Evolutionary conservation across 2,888 invertebrate genomes (phyloP), one percentile per base, ranked within the genome.

Genomic region (Philhelius pedissequus): DNA sequence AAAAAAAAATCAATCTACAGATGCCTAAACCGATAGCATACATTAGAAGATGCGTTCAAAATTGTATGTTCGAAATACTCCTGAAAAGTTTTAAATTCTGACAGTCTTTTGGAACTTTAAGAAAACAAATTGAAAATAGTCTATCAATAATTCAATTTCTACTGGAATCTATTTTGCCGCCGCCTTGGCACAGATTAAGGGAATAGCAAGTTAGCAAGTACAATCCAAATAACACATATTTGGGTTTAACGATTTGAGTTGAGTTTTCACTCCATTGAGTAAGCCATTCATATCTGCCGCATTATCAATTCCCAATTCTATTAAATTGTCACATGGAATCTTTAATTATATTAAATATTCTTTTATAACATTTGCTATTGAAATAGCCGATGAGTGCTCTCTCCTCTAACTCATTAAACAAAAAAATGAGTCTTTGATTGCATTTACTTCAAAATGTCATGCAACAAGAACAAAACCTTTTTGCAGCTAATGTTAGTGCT

Each of bases 181-280:
- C 43, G 82, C 78, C 45, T 73, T 60, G 45, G 60, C 82, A 82
- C 25, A 78, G 22, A 56, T 78, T 77, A 9, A 82, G 22, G 7
- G 87, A 87, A 77, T 88, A 88, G 50, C 88, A 89, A 11, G 87
- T 86, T 88, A 88, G 50, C 88, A 89, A 11, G 87, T 86, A 73
- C 88, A 89, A 54, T 87, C 87, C 32, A 88, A 62, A 11, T 88
- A 86, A 86, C 87, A 88, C 45, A 88, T 74, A 50, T 87, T 79
- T 27, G 87, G 86, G 30, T 86, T 71, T 25, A 87, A 60, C 43
- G 84, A 45, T 70, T 76, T 77, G 48, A 88, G 83, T 32, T 69
- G 78, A 30, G 79, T 69, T 73, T 86, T 69, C 13, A 88, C 86
- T 11, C 87, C 86, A 62, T 86, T 77, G 32, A 76, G 69, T 27